Evolutionary conservation across 2,797 vertebrate species (phyloP).

Genomic region (Thalassophryne amazonica): DNA sequence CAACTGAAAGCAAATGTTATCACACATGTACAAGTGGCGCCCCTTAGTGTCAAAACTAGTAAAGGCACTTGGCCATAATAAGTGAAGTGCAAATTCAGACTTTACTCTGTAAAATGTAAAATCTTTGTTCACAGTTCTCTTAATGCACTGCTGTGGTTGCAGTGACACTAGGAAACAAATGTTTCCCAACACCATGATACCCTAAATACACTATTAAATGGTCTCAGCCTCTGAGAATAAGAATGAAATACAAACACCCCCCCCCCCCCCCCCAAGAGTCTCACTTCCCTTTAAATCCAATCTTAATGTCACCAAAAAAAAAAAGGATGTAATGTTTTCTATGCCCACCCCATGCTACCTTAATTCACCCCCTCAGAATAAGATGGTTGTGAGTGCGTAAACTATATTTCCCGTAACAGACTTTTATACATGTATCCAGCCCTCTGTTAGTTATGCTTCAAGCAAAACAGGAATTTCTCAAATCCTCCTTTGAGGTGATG

Average conservation of each 20-base stretch:
- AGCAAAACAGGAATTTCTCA: conserved; percentile 7
- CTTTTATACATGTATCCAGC: no score
- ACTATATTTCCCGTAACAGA: no score
- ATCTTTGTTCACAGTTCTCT: conserved; percentile 40
- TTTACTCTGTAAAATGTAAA: not conserved
- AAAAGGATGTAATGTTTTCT: no score
- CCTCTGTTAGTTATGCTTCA: no score
- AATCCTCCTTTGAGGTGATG: conserved; percentile 19
- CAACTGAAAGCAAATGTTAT: conserved; percentile 1
- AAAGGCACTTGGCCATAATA: not conserved
- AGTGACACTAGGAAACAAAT: conserved; percentile 8
- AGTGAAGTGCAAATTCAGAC: no score
- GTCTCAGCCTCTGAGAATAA: conserved; percentile 5
- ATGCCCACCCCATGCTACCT: no score
- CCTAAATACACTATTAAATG: conserved; percentile 25
- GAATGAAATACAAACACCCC: not conserved
- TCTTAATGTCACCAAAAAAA: no score
- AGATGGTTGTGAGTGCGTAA: no score
- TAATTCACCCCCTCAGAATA: no score
- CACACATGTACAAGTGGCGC: conserved; percentile 43
- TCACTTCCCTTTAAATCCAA: conserved; percentile 7
- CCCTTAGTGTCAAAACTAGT: conserved; percentile 63
- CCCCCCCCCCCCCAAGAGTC: conserved; percentile 15
- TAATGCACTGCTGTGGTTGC: conserved; percentile 32
- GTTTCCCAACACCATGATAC: conserved; percentile 13